A percentile compares a stretch with the other conserved stretches of the same genome.
These are phyloP conservation scores for Euplexia lucipara DNA, from an alignment of 2,888 invertebrate species.

Conservation along the genomic window DNA sequence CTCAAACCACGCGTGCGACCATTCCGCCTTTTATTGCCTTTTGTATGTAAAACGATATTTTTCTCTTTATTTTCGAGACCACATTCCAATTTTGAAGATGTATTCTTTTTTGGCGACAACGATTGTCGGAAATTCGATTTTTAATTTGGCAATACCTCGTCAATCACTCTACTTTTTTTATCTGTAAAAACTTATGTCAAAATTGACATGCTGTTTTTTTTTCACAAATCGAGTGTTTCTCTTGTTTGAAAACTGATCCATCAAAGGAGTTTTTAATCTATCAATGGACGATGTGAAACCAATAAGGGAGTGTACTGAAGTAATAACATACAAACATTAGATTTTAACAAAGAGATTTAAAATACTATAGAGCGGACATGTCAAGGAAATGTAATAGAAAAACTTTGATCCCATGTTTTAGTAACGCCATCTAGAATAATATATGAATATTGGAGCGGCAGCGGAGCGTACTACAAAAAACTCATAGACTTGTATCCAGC, in stretches of 20 bases:
- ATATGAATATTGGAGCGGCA: no score
- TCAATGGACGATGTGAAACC: slow-evolving; percentile 1
- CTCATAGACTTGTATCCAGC: no score
- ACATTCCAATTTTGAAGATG: slow-evolving; percentile 42
- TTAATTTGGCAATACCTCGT: slow-evolving; percentile 21
- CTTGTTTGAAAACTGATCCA: slow-evolving; percentile 18
- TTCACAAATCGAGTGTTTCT: neutral
- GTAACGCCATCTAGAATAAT: no score
- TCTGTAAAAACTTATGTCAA: slow-evolving; percentile 25
- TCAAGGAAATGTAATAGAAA: no score
- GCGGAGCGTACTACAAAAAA: no score
- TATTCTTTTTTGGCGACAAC: slow-evolving; percentile 15
- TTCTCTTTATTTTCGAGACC: slow-evolving; percentile 31
- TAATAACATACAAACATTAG: slow-evolving; percentile 16
- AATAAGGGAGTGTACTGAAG: slow-evolving; percentile 1
- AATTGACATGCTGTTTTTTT: neutral
- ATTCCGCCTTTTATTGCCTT: slow-evolving; percentile 49
- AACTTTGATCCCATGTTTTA: no score
- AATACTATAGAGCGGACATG: no score
- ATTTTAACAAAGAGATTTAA: no score
- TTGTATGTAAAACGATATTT: slow-evolving; percentile 53
- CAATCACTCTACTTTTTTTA: slow-evolving; percentile 39
- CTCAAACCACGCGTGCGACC: slow-evolving; percentile 38
- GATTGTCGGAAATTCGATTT: slow-evolving; percentile 19
- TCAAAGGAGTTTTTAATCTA: slow-evolving; percentile 11